phyloP scores from a whole-genome alignment of 2,888 invertebrate genomes.

The Leuctra nigra region DNA sequence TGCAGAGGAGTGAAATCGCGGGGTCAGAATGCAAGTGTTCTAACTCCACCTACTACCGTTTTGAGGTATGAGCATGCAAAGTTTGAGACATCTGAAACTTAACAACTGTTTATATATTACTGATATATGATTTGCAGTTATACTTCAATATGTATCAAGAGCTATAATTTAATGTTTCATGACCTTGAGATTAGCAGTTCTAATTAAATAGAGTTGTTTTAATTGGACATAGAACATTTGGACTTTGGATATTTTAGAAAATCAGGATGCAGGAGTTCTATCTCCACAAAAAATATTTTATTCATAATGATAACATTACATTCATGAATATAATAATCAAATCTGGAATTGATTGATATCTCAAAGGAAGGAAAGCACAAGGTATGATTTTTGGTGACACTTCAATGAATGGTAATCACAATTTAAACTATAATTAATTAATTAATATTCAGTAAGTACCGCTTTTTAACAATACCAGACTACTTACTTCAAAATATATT shows the following conservation, averaged over 20 bases:
- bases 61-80: too few species aligned
- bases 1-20: too few species aligned
- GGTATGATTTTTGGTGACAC: background rate
- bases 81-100: background rate
- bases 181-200: background rate
- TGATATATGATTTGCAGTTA: background rate
- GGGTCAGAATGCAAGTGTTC: background rate
- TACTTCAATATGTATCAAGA: background rate
- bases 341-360: background rate
- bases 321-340: too few species aligned
- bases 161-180: background rate
- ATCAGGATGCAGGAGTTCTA: background rate
- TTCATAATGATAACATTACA: background rate
- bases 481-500: too few species aligned
- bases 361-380: background rate
- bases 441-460: too few species aligned
- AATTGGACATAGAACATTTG: background rate
- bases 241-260: background rate
- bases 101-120: background rate
- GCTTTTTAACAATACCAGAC: too few species aligned
- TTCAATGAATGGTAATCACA: too few species aligned
- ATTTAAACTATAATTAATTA: too few species aligned
- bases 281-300: background rate
- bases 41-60: background rate
- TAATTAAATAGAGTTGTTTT: too few species aligned